Conservation (phyloP, 2,113 vertebrate species). For the Calidris pugnax region DNA sequence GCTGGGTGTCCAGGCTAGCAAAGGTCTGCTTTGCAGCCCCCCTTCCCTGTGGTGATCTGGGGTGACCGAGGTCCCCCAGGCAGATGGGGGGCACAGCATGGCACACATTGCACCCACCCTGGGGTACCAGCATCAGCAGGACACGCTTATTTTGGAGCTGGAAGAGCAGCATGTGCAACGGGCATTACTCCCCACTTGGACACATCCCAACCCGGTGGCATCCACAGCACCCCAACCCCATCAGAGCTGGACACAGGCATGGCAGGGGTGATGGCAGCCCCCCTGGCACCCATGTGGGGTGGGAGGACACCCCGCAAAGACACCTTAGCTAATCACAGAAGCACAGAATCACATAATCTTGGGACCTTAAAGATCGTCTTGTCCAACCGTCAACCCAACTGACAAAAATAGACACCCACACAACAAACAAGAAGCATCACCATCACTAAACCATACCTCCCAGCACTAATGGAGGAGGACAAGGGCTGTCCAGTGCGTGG, state of each 20-base stretch:
- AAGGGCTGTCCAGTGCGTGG: rapidly evolving
- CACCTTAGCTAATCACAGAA: too few relatives aligned
- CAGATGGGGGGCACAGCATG: background rate
- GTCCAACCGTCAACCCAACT: too few relatives aligned
- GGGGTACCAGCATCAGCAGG: background rate
- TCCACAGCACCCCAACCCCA: background rate
- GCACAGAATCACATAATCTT: too few relatives aligned
- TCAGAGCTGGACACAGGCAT: rapidly evolving
- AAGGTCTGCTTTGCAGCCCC: background rate
- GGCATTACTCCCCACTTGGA: background rate
- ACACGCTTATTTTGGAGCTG: background rate
- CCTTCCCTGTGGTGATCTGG: background rate
- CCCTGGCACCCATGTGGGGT: rapidly evolving
- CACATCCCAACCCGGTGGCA: background rate
- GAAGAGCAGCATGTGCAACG: background rate
- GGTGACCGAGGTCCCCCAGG: too few relatives aligned
- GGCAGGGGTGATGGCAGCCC: background rate
- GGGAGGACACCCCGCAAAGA: rapidly evolving
- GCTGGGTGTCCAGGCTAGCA: background rate
- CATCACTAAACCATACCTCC: too few relatives aligned
- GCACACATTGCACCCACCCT: background rate
- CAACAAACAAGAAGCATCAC: too few relatives aligned
- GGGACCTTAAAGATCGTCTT: too few relatives aligned
- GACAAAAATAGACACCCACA: too few relatives aligned
- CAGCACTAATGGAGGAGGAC: background rate